Conservation (phyloP, 2,797 vertebrate genomes). For the Clarias platycephalus region DNA sequence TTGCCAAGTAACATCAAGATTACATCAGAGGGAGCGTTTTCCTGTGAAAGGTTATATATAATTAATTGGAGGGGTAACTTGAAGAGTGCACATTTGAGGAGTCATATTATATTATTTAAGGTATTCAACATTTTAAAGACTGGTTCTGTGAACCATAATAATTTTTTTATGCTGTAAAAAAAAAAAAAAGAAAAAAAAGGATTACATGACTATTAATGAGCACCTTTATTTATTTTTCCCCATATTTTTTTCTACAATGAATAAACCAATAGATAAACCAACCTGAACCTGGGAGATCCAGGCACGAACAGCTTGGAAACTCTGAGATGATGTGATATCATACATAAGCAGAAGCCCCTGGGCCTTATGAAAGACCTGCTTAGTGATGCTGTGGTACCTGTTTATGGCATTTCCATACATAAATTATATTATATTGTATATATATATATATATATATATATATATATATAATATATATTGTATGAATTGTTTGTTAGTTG, state of each 20-base stretch:
- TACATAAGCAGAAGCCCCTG: slow-evolving; percentile 93
- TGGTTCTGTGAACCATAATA: background rate
- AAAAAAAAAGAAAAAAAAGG: background rate
- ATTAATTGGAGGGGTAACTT: background rate
- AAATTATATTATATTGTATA: background rate
- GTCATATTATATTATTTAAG: background rate
- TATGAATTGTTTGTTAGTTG: background rate
- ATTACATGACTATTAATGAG: background rate
- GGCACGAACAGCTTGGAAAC: slow-evolving; percentile 81
- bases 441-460: too few relatives aligned
- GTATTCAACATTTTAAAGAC: background rate
- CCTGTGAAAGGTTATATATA: slow-evolving; percentile 66
- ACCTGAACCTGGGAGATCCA: slow-evolving; percentile 89
- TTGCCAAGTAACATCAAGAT: slow-evolving; percentile 86
- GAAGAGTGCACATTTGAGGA: background rate
- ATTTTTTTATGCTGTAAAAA: background rate
- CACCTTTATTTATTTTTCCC: background rate
- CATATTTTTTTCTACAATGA: background rate
- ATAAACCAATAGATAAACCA: slow-evolving; percentile 30
- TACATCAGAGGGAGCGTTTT: slow-evolving; percentile 71
- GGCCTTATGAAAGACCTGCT: slow-evolving; percentile 86
- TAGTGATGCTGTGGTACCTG: slow-evolving; percentile 91
- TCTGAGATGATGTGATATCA: slow-evolving; percentile 80
- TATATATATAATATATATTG: too few relatives aligned
- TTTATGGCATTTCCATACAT: slow-evolving; percentile 4